Evolutionary conservation across 2,888 invertebrate genomes (phyloP).

Genomic region (Brachylomia viminalis): DNA sequence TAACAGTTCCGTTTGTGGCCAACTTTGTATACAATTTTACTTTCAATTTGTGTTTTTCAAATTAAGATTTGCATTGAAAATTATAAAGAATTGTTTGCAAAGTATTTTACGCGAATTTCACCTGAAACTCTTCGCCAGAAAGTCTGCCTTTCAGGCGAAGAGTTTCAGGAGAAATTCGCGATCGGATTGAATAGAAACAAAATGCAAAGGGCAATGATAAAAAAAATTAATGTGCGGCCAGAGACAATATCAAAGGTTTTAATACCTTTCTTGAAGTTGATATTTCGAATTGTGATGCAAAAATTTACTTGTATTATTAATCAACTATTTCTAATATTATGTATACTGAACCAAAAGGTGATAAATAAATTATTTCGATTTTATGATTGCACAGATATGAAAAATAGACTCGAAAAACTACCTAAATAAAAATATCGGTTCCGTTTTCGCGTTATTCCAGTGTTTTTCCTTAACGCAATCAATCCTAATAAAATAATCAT

Average conservation of each 20-base stretch:
- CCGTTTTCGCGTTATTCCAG: not conserved
- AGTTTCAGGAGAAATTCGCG: not conserved
- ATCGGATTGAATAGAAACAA: not conserved
- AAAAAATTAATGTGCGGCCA: too few relatives aligned
- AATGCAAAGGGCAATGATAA: not conserved
- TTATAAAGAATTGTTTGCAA: too few relatives aligned
- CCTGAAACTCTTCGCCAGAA: too few relatives aligned
- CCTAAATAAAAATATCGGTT: not conserved
- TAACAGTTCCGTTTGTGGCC: not conserved
- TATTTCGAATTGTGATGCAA: not conserved
- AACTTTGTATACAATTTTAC: slow-evolving; percentile 18
- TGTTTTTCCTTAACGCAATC: slow-evolving; percentile 34
- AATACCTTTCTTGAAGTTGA: not conserved
- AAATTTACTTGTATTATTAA: not conserved
- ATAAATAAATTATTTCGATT: not conserved
- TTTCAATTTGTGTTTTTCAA: slow-evolving; percentile 17
- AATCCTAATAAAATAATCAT: slow-evolving; percentile 56
- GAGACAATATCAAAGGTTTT: not conserved
- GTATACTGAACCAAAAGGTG: too few relatives aligned
- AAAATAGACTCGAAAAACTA: not conserved
- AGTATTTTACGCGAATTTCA: too few relatives aligned
- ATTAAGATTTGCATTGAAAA: slow-evolving; percentile 16
- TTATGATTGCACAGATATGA: not conserved
- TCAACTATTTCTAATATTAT: too few relatives aligned
- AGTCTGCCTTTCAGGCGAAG: too few relatives aligned